Evolutionary conservation across 2,113 vertebrate species (phyloP).

Genomic region (Panthera leo): DNA sequence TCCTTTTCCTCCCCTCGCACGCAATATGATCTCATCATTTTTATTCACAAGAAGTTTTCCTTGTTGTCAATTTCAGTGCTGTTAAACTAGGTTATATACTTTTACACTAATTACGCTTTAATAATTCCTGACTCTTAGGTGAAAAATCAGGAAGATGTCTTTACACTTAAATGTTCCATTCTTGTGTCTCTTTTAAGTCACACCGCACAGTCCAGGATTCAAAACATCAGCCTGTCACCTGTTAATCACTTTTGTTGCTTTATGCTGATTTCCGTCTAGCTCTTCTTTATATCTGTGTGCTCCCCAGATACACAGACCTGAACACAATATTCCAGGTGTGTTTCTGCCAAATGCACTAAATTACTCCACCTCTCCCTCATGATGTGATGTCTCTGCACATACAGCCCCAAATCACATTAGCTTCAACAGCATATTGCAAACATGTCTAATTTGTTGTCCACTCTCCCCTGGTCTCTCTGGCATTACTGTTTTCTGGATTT

Average conservation of each 20-base stretch:
- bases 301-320: not conserved
- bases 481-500: not conserved
- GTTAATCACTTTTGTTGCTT: conserved; percentile 34
- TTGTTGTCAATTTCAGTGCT: not conserved
- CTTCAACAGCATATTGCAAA: conserved; percentile 37
- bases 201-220: not conserved
- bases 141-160: not conserved
- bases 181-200: not conserved
- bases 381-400: not conserved
- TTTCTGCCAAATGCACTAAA: conserved; percentile 64
- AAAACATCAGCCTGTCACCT: not conserved
- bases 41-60: not conserved
- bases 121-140: not conserved
- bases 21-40: not conserved
- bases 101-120: not conserved
- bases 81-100: not conserved
- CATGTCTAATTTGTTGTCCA: conserved; percentile 29
- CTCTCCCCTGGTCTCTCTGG: not conserved
- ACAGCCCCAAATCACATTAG: conserved; percentile 62
- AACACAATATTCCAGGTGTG: conserved; percentile 53
- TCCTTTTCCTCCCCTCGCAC: conserved; percentile 5
- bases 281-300: not conserved
- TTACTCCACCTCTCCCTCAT: conserved; percentile 8
- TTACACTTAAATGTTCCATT: not conserved
- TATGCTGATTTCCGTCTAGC: conserved; percentile 44